phyloP scores from a whole-genome alignment of 2,888 invertebrate species.

The Rhogogaster chlorosoma region DNA sequence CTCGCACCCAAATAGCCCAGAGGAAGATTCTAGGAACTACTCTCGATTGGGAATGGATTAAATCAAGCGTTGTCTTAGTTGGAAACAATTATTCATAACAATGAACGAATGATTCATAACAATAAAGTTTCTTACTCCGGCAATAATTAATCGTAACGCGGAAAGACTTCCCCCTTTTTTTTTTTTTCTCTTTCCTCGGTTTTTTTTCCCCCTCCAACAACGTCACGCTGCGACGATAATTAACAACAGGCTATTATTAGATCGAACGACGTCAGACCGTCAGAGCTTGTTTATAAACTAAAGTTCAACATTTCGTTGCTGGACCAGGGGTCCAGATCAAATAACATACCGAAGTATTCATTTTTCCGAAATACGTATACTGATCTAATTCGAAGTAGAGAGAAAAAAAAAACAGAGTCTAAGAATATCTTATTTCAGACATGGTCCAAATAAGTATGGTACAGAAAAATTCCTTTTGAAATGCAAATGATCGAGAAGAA shows the following conservation, averaged over 20 bases:
- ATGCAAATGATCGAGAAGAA: not conserved
- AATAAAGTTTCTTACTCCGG: not conserved
- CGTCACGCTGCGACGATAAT: constrained; percentile 8
- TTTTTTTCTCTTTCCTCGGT: not conserved
- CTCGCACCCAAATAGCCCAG: constrained; percentile 40
- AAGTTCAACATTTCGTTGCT: constrained; percentile 16
- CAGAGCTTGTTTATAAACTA: constrained; percentile 27
- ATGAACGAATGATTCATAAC: not conserved
- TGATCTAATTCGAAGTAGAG: not conserved
- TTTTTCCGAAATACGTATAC: not conserved
- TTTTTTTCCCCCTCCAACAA: not conserved
- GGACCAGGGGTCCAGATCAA: not conserved
- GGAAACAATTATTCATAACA: not conserved
- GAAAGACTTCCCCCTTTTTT: not conserved
- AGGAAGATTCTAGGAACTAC: constrained; percentile 35
- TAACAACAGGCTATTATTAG: constrained; percentile 35
- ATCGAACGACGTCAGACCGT: constrained; percentile 21
- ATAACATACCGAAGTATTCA: not conserved
- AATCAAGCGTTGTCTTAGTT: not conserved
- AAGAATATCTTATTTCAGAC: not conserved
- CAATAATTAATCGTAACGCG: not conserved
- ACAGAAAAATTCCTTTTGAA: not conserved
- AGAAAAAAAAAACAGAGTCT: not conserved
- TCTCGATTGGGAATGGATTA: constrained; percentile 46
- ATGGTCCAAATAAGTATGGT: no score